Conservation (phyloP, 2,113 vertebrate species). For the Dasyurus viverrinus region DNA sequence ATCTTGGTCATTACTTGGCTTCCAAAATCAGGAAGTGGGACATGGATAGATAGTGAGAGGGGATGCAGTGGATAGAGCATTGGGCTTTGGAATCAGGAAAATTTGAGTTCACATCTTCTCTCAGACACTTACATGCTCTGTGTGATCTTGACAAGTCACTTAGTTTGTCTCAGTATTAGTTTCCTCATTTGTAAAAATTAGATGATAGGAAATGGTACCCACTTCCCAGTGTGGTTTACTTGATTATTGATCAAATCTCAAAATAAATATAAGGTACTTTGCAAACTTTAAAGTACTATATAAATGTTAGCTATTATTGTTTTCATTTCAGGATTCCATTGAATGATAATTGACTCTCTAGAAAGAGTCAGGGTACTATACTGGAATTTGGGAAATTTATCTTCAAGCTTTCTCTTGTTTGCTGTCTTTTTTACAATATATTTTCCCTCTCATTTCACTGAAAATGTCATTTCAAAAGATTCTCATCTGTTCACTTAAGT, state of each 20-base stretch:
- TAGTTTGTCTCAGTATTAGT: neutral
- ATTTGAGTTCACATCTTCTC: neutral
- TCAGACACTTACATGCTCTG: neutral
- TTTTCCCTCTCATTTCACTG: neutral
- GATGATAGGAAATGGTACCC: neutral
- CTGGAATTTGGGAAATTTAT: neutral
- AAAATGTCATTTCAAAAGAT: neutral
- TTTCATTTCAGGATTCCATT: slow-evolving; percentile 50
- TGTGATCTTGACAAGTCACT: neutral
- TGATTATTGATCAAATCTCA: neutral
- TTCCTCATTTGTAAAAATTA: neutral
- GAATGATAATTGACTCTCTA: slow-evolving; percentile 34
- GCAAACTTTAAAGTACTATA: neutral
- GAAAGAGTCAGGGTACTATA: neutral
- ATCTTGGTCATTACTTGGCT: slow-evolving; percentile 26
- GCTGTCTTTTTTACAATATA: slow-evolving; percentile 16
- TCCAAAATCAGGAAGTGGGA: neutral
- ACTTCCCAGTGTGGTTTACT: neutral
- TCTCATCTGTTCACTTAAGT: neutral
- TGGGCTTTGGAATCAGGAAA: neutral
- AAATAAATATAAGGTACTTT: neutral
- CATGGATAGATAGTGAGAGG: neutral
- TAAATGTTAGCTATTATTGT: neutral
- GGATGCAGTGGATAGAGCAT: neutral
- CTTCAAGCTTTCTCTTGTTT: neutral